A percentile compares a stretch with the other conserved stretches of the same genome.
These are phyloP conservation scores for Neocrepidodera transversa DNA, from an alignment of 2,888 invertebrate species.

Conservation along the genomic window DNA sequence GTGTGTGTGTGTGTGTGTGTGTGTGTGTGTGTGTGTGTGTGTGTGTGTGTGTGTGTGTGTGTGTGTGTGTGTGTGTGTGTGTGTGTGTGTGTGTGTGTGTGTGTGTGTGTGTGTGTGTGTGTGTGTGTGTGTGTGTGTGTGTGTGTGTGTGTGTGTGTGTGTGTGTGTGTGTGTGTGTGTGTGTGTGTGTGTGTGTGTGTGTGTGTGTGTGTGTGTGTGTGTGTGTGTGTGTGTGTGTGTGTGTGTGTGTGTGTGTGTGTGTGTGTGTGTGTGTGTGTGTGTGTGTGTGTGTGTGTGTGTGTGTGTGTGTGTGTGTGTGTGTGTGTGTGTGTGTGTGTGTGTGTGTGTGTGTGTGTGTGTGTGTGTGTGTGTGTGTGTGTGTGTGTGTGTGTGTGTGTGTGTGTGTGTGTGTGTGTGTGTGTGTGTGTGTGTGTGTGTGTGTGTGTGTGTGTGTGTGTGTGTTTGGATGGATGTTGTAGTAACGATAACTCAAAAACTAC, in stretches of 20 bases:
- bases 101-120: neutral
- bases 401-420: neutral
- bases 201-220: neutral
- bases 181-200: neutral
- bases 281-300: neutral
- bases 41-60: neutral
- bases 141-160: neutral
- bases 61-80: neutral
- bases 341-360: neutral
- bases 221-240: neutral
- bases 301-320: neutral
- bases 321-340: neutral
- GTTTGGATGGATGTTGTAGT: too few species aligned
- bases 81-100: neutral
- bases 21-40: neutral
- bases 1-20: neutral
- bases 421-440: neutral
- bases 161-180: neutral
- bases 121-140: neutral
- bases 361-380: neutral
- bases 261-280: neutral
- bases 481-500: too few species aligned
- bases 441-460: neutral
- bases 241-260: neutral
- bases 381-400: neutral